Evolutionary conservation across 2,113 vertebrate species (phyloP).

Genomic region (Tenebrosternarchus preto): DNA sequence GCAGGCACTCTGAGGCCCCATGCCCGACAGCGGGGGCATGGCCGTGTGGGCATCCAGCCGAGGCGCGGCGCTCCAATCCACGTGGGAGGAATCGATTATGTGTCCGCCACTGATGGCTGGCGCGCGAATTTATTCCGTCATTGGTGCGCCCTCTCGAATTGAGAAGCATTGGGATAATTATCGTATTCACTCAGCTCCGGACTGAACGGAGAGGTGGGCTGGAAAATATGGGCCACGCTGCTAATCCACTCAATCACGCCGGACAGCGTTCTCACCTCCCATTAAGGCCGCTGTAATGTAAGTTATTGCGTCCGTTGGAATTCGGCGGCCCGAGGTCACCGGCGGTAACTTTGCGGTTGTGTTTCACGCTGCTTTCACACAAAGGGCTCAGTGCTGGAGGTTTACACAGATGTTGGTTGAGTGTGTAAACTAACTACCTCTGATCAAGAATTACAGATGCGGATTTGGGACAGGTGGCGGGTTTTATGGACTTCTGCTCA

Average conservation of each 20-base stretch:
- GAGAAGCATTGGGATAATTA: slow-evolving; percentile 47
- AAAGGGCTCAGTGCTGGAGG: too few relatives aligned
- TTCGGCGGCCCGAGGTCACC: neutral
- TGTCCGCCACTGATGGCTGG: slow-evolving; percentile 47
- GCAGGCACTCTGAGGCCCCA: too few relatives aligned
- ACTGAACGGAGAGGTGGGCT: neutral
- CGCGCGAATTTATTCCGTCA: slow-evolving; percentile 52
- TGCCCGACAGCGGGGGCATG: too few relatives aligned
- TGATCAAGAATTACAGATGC: too few relatives aligned
- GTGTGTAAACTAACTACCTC: too few relatives aligned
- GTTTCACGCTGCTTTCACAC: neutral
- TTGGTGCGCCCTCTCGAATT: slow-evolving; percentile 41
- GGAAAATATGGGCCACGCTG: slow-evolving; percentile 30
- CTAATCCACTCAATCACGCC: slow-evolving; percentile 17
- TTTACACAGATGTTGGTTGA: too few relatives aligned
- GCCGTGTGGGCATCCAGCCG: slow-evolving; percentile 35
- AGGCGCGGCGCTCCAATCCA: slow-evolving; percentile 27
- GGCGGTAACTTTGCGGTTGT: neutral
- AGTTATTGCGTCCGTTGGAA: neutral
- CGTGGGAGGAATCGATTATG: slow-evolving; percentile 49
- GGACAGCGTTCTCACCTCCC: neutral
- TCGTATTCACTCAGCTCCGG: slow-evolving; percentile 38
- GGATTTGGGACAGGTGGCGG: too few relatives aligned
- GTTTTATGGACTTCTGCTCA: too few relatives aligned
- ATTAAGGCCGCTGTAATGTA: slow-evolving; percentile 15